phyloP scores from a whole-genome alignment of 1,140 invertebrate species.

The Diuraphis noxia region DNA sequence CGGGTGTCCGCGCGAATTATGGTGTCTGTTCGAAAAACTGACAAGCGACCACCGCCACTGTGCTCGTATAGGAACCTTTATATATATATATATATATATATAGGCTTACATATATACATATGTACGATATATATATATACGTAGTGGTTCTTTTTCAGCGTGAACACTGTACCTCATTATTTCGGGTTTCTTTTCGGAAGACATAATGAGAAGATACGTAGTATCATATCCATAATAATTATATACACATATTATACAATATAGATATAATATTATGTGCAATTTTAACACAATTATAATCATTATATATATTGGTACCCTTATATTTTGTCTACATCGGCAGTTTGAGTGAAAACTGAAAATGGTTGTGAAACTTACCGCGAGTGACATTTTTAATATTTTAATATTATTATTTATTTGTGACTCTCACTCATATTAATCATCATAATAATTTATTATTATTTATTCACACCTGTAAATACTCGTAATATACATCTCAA shows the following conservation, averaged over 20 bases:
- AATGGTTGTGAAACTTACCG: no score
- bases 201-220: neutral
- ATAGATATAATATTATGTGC: neutral
- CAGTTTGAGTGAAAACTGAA: neutral
- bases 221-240: neutral
- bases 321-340: neutral
- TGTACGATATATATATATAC: neutral
- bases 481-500: no score
- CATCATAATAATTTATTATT: no score
- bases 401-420: no score
- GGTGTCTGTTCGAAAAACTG: conserved; percentile 13
- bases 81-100: neutral
- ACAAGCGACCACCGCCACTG: neutral
- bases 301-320: neutral
- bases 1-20: conserved; percentile 36
- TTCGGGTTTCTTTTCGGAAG: neutral
- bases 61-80: neutral
- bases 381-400: no score
- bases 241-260: no score
- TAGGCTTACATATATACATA: no score
- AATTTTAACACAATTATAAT: neutral
- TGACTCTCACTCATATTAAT: no score
- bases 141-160: neutral
- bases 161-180: neutral
- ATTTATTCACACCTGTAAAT: no score